Base-by-base conservation (phyloP, 1,140 invertebrate species). In the Aleiodes sp. region DNA sequence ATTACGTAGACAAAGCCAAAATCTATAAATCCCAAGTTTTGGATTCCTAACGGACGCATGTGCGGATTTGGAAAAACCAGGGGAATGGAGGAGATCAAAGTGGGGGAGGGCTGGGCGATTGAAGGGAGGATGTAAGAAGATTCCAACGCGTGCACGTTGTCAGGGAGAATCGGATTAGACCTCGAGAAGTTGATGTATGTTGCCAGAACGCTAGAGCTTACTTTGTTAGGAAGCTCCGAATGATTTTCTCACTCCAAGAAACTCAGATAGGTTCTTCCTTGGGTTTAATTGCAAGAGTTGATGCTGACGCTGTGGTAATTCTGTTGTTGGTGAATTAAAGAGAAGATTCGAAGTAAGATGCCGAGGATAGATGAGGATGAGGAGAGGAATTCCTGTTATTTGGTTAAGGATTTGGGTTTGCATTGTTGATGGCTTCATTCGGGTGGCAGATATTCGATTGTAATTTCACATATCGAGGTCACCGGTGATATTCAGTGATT, bases 61-160 rank as follows among this genome's bases (percentile, higher is more conserved):
- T 52, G 63, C 35, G 56, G 39, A 57, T 68, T 68, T 19, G 12
- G 57, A 72, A 39, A 66, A 65, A 59, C 59, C 56, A 43, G 37
- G 39, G 68, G 16, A 43, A 68, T n/a, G 35, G 62, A 21, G 61
- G 29, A 57, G 10, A 3, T 64, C 10, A 21, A 16, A 19, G 33
- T 37, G 39, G 35, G 19, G 56, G 62, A 72, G 70, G 60, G 65
- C 65, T 57, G 63, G 73, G 74, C n/a, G n/a, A n/a, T n/a, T n/a
- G n/a, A n/a, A n/a, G n/a, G 72, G 46, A 66, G 76, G 71, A 78
- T 79, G 78, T 85, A 86, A 86, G 84, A 84, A 85, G 84, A 86
- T 86, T 86, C 83, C 83, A 78, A 82, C 84, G 83, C 85, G 84
- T 86, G 85, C 82, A 82, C 85, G 85, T 86, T 86, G 85, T 86